Conservation (phyloP, 2,888 invertebrate genomes). For the Coleophora deauratella region DNA sequence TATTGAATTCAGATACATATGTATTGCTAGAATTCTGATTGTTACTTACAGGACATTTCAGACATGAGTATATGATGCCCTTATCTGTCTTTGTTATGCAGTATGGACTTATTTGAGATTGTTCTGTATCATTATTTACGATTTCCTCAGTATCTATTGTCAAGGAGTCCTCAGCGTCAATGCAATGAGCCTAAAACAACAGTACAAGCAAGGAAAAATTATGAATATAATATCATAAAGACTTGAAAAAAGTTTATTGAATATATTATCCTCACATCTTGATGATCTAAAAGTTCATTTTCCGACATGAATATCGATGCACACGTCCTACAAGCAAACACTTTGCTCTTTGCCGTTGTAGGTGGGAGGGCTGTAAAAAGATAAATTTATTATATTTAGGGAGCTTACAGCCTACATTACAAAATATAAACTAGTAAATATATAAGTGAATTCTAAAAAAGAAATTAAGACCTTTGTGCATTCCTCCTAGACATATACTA, state of each 20-base stretch:
- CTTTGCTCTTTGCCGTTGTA: conserved; percentile 26
- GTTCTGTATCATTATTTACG: too few species aligned
- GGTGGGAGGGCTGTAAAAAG: conserved; percentile 36
- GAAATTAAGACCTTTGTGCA: too few species aligned
- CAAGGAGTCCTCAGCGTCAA: conserved; percentile 30
- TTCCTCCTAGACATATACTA: too few species aligned
- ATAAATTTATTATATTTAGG: background rate
- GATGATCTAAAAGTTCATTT: conserved; percentile 36
- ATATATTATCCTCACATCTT: conserved; percentile 29
- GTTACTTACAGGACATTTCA: conserved; percentile 45
- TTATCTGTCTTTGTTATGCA: background rate
- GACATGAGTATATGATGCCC: conserved; percentile 4
- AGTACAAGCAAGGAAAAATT: background rate
- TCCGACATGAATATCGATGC: conserved; percentile 43
- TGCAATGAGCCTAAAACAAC: conserved; percentile 36
- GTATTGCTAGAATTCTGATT: background rate
- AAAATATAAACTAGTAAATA: too few species aligned
- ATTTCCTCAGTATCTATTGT: conserved; percentile 28
- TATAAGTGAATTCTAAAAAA: too few species aligned
- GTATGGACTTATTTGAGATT: background rate
- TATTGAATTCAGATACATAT: too few species aligned
- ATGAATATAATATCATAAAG: background rate
- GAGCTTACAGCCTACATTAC: background rate
- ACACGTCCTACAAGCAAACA: conserved; percentile 50
- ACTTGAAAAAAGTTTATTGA: too few species aligned